Conservation (phyloP, 2,113 vertebrate species). For the Prolemur simus region DNA sequence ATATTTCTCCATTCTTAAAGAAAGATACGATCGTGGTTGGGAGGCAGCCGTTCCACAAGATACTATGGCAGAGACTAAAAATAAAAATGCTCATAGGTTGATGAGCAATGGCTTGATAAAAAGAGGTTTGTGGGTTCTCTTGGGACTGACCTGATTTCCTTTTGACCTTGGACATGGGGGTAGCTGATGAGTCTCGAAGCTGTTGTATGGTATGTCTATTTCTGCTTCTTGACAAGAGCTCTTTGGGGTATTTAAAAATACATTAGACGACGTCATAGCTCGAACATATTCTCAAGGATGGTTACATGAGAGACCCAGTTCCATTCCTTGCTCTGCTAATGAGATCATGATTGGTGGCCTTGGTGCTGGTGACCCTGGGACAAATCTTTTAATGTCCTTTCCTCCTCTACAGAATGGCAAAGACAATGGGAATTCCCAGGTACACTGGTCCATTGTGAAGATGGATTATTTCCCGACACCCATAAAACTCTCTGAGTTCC, state of each 20-base stretch:
- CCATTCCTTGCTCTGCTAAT: neutral
- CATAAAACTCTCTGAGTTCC: constrained; percentile 53
- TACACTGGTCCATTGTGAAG: constrained; percentile 40
- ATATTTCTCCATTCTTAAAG: neutral
- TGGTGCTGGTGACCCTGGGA: constrained; percentile 38
- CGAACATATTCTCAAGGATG: neutral
- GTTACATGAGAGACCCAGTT: neutral
- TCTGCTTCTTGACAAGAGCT: constrained; percentile 37
- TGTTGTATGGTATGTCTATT: neutral
- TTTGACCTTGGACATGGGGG: constrained; percentile 27
- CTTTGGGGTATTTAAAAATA: constrained; percentile 60
- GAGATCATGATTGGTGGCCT: constrained; percentile 42
- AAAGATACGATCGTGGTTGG: neutral
- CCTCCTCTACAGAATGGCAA: constrained; percentile 8
- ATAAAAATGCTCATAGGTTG: neutral
- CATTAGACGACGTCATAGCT: neutral
- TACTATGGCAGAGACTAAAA: neutral
- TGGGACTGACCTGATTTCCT: neutral
- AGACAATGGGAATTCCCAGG: constrained; percentile 35
- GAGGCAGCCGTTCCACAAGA: neutral
- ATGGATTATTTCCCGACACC: constrained; percentile 38
- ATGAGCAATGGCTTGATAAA: neutral
- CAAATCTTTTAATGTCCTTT: constrained; percentile 59
- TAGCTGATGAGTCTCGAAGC: constrained; percentile 17
- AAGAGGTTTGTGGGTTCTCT: neutral